Evolutionary conservation across 2,888 invertebrate genomes (phyloP).

Genomic region (Parascotia fuliginaria): DNA sequence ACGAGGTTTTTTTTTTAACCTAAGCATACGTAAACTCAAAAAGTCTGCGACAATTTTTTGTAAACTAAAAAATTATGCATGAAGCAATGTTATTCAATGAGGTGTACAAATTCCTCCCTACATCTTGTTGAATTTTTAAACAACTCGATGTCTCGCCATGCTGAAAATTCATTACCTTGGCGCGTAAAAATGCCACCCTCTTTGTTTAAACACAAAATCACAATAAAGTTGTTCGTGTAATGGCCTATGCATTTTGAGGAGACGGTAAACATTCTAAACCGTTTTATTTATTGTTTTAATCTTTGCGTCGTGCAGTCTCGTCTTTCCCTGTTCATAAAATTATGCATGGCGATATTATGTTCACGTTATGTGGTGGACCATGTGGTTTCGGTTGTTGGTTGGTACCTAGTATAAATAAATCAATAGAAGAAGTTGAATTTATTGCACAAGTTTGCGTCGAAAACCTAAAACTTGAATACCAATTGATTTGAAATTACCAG

Average conservation of each 20-base stretch:
- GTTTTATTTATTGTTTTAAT: conserved; percentile 65
- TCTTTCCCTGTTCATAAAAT: conserved; percentile 17
- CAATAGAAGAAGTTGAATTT: too few relatives aligned
- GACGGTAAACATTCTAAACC: conserved; percentile 43
- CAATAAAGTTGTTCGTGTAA: conserved; percentile 80
- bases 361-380: not conserved
- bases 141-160: conserved; percentile 64
- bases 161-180: conserved; percentile 75
- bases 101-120: conserved; percentile 71
- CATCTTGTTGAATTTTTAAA: conserved; percentile 77
- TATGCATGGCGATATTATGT: conserved; percentile 10
- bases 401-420: too few relatives aligned
- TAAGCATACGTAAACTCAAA: conserved; percentile 2
- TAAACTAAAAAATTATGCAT: conserved; percentile 77
- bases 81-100: conserved; percentile 83
- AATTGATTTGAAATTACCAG: too few relatives aligned
- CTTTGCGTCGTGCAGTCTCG: conserved; percentile 18
- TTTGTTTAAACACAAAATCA: conserved; percentile 83
- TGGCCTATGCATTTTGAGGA: conserved; percentile 76
- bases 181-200: conserved; percentile 74
- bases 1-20: too few relatives aligned
- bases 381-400: not conserved
- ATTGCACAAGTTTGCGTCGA: too few relatives aligned
- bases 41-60: conserved; percentile 54
- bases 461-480: too few relatives aligned